Percentiles rank a stretch among this genome's conserved stretches.
phyloP scores from a whole-genome alignment of 2,113 vertebrate species.

The Tupaia chinensis region DNA sequence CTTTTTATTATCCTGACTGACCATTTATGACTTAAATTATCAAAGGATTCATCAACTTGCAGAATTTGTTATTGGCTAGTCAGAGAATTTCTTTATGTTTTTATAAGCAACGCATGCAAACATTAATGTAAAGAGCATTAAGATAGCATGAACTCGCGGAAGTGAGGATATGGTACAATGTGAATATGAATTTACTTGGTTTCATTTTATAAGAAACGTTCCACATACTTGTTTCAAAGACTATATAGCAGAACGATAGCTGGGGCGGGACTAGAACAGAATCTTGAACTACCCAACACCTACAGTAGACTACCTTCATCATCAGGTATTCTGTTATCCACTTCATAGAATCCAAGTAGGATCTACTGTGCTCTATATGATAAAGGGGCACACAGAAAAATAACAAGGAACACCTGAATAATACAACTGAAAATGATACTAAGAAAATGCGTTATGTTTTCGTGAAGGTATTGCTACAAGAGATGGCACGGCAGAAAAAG shows the following conservation, averaged over 20 bases:
- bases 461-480: conserved; percentile 92
- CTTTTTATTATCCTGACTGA: not conserved
- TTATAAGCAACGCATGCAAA: not conserved
- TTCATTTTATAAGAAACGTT: not conserved
- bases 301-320: not conserved
- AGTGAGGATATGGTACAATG: not conserved
- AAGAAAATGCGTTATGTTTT: conserved; percentile 40
- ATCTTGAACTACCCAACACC: not conserved
- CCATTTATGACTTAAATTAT: not conserved
- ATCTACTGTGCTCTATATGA: not conserved
- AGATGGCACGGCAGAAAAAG: conserved; percentile 93
- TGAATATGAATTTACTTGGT: not conserved
- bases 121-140: not conserved
- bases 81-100: not conserved
- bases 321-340: not conserved
- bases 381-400: not conserved
- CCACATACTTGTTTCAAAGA: not conserved
- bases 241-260: not conserved
- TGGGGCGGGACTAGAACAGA: not conserved
- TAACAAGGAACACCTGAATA: not conserved
- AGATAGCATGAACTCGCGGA: not conserved
- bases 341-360: not conserved
- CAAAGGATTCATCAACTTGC: not conserved
- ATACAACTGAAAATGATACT: not conserved
- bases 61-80: not conserved